Evolutionary conservation across 2,888 invertebrate species (phyloP).

Genomic region (Vanessa cardui): DNA sequence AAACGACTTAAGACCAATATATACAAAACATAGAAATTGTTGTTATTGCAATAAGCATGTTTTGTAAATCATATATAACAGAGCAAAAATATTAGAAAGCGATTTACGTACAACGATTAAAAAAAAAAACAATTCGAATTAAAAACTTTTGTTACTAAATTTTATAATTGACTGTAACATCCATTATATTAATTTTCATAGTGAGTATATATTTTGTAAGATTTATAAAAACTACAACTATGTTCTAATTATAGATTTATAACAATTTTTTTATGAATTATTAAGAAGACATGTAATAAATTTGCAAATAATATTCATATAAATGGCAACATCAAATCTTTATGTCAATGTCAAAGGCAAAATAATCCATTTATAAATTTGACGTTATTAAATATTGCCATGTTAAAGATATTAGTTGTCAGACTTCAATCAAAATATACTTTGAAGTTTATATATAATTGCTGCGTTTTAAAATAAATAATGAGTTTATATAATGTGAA

Average conservation of each 20-base stretch:
- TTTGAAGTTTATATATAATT: not conserved
- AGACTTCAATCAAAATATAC: not conserved
- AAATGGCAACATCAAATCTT: too few relatives aligned
- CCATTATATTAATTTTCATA: not conserved
- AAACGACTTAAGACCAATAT: too few relatives aligned
- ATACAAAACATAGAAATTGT: too few relatives aligned
- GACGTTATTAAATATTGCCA: not conserved
- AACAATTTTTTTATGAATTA: too few relatives aligned
- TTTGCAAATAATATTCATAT: too few relatives aligned
- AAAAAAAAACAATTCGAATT: not conserved
- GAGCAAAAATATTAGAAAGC: not conserved
- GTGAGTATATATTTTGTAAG: constrained; percentile 1
- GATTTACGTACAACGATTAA: not conserved
- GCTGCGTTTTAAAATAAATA: constrained; percentile 12
- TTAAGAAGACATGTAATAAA: too few relatives aligned
- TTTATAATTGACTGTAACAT: constrained; percentile 3
- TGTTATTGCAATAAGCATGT: not conserved
- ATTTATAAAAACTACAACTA: too few relatives aligned
- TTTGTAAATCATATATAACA: not conserved
- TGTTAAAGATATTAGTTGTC: not conserved
- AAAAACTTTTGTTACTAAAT: not conserved
- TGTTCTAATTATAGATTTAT: too few relatives aligned
- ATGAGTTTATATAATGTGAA: not conserved
- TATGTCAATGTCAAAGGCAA: not conserved
- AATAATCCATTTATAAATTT: not conserved